Percentiles rank a stretch among this genome's conserved stretches.
phyloP scores from a whole-genome alignment of 1,140 invertebrate genomes.

The Mesaphorura yosii region DNA sequence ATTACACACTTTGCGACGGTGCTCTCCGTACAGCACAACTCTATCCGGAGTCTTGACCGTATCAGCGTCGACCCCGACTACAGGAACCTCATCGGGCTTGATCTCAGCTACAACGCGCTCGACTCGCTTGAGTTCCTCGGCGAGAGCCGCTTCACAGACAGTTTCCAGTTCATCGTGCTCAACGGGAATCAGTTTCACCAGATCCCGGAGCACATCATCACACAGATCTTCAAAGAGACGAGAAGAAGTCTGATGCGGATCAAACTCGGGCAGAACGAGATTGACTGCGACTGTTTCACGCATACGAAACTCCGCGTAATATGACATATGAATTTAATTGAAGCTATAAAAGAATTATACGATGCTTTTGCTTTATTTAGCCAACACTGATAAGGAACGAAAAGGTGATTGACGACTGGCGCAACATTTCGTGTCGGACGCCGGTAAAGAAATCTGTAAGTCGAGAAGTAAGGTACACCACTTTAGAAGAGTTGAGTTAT shows the following conservation, averaged over 20 bases:
- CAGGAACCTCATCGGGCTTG: conserved; percentile 9
- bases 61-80: conserved; percentile 12
- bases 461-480: not conserved
- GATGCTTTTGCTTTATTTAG: conserved; percentile 1
- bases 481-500: not conserved
- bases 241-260: not conserved
- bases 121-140: not conserved
- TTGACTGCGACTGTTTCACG: conserved; percentile 18
- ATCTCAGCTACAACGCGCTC: conserved; percentile 13
- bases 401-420: conserved; percentile 2
- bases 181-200: conserved; percentile 11
- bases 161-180: conserved; percentile 11
- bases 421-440: conserved; percentile 5
- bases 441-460: not conserved
- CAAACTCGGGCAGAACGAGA: conserved; percentile 12
- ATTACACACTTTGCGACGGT: conserved; percentile 13
- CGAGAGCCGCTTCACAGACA: conserved; percentile 6
- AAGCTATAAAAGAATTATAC: not conserved
- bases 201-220: conserved; percentile 8
- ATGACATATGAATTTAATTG: not conserved
- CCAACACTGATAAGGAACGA: conserved; percentile 7
- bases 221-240: not conserved
- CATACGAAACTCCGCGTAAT: conserved; percentile 12
- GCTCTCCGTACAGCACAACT: conserved; percentile 10
- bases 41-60: conserved; percentile 4